Conservation (phyloP, 37 sponge, comb jelly and placozoan genomes). For the Petrosia ficiformis region DNA sequence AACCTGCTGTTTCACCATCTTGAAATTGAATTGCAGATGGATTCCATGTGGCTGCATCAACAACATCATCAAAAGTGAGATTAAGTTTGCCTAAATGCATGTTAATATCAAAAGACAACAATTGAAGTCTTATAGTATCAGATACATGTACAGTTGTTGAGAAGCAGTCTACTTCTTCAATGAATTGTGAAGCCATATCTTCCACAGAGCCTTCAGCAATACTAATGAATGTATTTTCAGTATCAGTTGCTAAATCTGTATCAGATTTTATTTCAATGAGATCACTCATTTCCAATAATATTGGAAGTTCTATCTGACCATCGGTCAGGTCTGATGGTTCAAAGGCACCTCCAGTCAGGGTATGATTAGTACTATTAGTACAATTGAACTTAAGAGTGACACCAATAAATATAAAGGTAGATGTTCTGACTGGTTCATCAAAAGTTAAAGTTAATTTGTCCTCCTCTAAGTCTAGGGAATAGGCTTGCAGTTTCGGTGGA, state of each 20-base stretch:
- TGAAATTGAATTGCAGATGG: slow-evolving; percentile 73
- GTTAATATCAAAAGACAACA: slow-evolving; percentile 73
- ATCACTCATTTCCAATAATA: slow-evolving; percentile 50
- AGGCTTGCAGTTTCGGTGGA: slow-evolving; percentile 52
- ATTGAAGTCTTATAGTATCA: slow-evolving; percentile 55
- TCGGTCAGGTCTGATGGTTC: slow-evolving; percentile 33
- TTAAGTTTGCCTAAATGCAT: slow-evolving; percentile 75
- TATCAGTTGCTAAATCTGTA: slow-evolving; percentile 41
- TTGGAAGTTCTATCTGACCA: slow-evolving; percentile 43
- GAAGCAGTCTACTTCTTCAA: slow-evolving; percentile 42
- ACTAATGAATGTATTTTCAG: slow-evolving; percentile 51
- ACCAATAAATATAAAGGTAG: slow-evolving; percentile 63
- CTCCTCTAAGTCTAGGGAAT: slow-evolving; percentile 54
- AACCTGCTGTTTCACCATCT: slow-evolving; percentile 16
- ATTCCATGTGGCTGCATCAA: slow-evolving; percentile 64
- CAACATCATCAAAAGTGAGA: slow-evolving; percentile 89
- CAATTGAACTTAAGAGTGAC: slow-evolving; percentile 62
- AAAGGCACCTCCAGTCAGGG: slow-evolving; percentile 67
- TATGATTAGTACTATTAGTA: slow-evolving; percentile 22
- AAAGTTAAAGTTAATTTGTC: slow-evolving; percentile 69
- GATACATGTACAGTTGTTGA: slow-evolving; percentile 25
- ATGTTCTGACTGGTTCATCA: slow-evolving; percentile 76
- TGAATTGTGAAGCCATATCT: slow-evolving; percentile 52
- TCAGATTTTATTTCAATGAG: slow-evolving; percentile 76
- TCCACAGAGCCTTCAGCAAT: slow-evolving; percentile 27